Evolutionary conservation across 2,113 vertebrate genomes (phyloP), one percentile per base, ranked within the genome.

Genomic region (Archilochus colubris): DNA sequence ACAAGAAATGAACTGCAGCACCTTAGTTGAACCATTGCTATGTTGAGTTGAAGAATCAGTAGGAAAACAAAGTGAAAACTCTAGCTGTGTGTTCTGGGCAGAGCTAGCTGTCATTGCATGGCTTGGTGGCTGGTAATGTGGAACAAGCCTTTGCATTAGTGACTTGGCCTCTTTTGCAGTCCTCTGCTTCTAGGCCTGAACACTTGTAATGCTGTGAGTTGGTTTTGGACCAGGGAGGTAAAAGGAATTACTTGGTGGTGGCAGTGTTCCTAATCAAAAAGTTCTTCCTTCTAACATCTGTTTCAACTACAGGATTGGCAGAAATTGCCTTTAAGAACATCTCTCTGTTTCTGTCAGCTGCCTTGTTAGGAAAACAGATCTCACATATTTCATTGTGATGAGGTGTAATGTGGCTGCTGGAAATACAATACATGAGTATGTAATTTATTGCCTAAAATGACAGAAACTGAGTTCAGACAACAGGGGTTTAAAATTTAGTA

Each of bases 121-220:
- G 31, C 57, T n/a, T 86, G 31, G 18, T 46, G 13, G 21, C 76
- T 67, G 51, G 46, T 55, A 70, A 55, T 3, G 12, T 5, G 4
- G 9, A 59, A 21, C 21, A 51, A 33, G 7, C 20, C 16, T 76
- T 79, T 0, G 0, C 12, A 2, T 73, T 48, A 40, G 21, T 53
- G 59, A 10, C 20, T 73, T 74, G 33, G 10, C 74, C 43, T 69
- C 80, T 46, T 43, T 5, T 58, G 21, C 59, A 55, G 27, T 83
- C 22, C 43, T 80, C 28, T 80, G 46, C 57, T 86, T 79, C 28
- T 14, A 55, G 58, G 51, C 51, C 53, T 83, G 38, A 81, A 38
- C 27, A 16, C 23, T 46, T 24, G 18, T 36, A n/a, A 19, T 38
- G 9, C 27, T 68, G 25, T 58, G 14, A 51, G 9, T 38, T 81